Evolutionary conservation across 2,888 invertebrate genomes (phyloP), one percentile per base, ranked within the genome.

Genomic region (Seira musarum): DNA sequence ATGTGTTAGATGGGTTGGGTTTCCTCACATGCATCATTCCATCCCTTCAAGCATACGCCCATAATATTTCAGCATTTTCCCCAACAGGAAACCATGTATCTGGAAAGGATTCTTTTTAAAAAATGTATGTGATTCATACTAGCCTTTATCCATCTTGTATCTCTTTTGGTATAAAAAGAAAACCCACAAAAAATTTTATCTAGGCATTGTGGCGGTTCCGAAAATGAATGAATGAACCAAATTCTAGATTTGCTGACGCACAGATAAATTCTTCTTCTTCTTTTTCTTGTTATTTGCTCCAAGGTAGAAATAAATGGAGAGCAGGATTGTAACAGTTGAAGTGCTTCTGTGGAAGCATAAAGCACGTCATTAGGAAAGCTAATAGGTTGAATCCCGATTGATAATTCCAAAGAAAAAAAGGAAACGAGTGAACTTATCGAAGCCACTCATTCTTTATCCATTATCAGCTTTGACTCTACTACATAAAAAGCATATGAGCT

Each of bases 371-470:
- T 73, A 79, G 68, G 63, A 46, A 72, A 46, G 63, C 78, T 78
- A 78, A 71, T 72, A 78, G 78, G 68, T 79, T 79, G 79, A 79
- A 67, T 79, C 79, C 68, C 79, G 72, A 72, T 79, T 69, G 57
- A 63, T 73, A 72, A 79, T 78, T 78, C 68, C 22, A 61, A 22
- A 22, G 22, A 61, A 30, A 19, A 19, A 53, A 30, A 74, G 21
- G 53, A 30, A 22, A 30, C 46, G 57, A 65, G 30, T 46, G 53
- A 17, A 17, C 53, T 53, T 17, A 17, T 15, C 17, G 53, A 53
- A 53, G 15, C 15, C 49, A 74, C 35, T 66, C 40, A 61, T 22
- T 65, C 30, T 68, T 68, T 63, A 19, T 46, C 63, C 61, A 61
- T 60, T 66, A 35, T 65, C 74, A 35, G 65, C 57, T 72, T 72